These are phyloP conservation scores for Thysanoteuthis rhombus DNA, from an alignment of 2,888 invertebrate genomes.

Conservation along the genomic window DNA sequence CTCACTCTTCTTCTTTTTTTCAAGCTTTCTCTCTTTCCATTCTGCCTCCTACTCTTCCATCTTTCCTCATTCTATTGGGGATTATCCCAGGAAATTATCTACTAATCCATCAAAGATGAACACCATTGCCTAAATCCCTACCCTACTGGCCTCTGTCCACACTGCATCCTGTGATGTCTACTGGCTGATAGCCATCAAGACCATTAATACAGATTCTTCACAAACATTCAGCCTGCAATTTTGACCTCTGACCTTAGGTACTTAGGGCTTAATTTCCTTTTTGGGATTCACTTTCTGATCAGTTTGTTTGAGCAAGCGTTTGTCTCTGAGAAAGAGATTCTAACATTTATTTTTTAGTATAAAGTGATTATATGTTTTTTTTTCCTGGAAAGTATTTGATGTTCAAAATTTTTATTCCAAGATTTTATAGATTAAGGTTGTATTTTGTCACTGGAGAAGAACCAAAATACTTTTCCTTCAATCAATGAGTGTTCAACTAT, in stretches of 20 bases:
- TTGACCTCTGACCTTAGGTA: conserved; percentile 12
- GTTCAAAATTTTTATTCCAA: not conserved
- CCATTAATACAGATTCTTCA: not conserved
- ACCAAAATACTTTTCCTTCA: not conserved
- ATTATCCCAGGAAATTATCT: conserved; percentile 12
- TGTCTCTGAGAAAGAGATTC: not conserved
- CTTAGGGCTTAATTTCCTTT: conserved; percentile 12
- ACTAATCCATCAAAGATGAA: not conserved
- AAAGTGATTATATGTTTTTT: not conserved
- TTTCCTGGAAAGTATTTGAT: not conserved
- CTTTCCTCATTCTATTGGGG: not conserved
- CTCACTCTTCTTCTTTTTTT: no score
- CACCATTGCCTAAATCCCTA: not conserved
- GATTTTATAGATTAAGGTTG: not conserved
- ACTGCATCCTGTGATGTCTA: not conserved
- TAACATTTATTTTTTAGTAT: not conserved
- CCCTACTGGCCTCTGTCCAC: not conserved
- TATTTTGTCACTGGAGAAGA: not conserved
- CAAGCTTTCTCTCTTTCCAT: not conserved
- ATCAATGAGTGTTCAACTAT: not conserved
- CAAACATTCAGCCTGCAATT: not conserved
- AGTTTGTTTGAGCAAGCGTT: not conserved
- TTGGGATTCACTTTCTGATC: not conserved
- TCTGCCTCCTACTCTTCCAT: no score
- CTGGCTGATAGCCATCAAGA: conserved; percentile 12